Evolutionary conservation across 35 echinoderm and acorn worm species (phyloP), one percentile per base, ranked within the genome.

Genomic region (Anneissia japonica): DNA sequence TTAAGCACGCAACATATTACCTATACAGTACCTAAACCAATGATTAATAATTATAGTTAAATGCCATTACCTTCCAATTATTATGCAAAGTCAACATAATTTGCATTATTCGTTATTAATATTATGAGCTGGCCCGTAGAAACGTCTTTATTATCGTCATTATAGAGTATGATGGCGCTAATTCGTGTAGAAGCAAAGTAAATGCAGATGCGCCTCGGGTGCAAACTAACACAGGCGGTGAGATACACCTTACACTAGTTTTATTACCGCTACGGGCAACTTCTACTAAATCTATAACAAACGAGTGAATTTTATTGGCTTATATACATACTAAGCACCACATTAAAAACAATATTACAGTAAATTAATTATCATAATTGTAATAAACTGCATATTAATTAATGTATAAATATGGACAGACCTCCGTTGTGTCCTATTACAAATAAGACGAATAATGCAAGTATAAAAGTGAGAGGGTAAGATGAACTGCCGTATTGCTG

Each of bases 261-360:
- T 64, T 64, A 64, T 64, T 64, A 23, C 51, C 51, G 51, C 51
- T 23, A 6, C 2, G 51, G 51, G 51, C 51, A 64, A 23, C 6
- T 23, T 64, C 11, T 19, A 64, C 51, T 64, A 64, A 64, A 64
- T 64, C 51, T 64, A 64, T 64, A 64, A 64, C 51, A 23, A 64
- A 64, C 51, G 51, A 64, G 51, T 16, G 51, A 16, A 64, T 64
- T 64, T 64, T 64, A 64, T 64, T 64, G 51, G 51, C 51, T 64
- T 64, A 64, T 64, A 64, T 64, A 64, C 51, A 64, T 64, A 64
- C 51, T 64, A 64, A 64, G 51, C 51, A 64, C 51, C 51, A 64
- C 26, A 64, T 64, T 64, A 64, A 64, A 64, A 64, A 64, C 51
- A 64, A 64, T 64, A 64, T 64, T 64, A 64, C 51, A 64, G 51